Base-by-base conservation (phyloP, 2,797 vertebrate genomes). In the Acrossocheilus fasciatus region DNA sequence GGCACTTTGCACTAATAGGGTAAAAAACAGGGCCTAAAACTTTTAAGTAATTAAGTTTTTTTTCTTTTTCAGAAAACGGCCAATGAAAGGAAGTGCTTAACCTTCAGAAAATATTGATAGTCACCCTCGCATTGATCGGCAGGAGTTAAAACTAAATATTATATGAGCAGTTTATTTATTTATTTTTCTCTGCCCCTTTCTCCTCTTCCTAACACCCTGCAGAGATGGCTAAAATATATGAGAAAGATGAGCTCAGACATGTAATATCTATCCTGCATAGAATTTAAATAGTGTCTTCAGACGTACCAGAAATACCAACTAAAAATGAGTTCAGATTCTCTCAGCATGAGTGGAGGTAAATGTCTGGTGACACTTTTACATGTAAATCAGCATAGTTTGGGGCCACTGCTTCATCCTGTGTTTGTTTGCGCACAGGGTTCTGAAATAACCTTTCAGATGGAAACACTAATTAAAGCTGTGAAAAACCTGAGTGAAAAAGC, bases 391-490 rank as follows among this genome's bases (percentile, higher is more conserved):
- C 12, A 11, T 34, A 64, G 54, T 50, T 50, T 76, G 26, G 18
- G 18, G 54, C 8, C 57, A 64, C 30, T 43, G 43, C 43, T 84
- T 34, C 15, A 34, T 20, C 7, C 66, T 57, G 81, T 59, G 23
- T 59, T 69, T 83, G 81, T 76, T 54, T 45, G 68, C 0, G 0
- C 39, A 75, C 70, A 14, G 11, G 72, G 70, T 81, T 26, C 26
- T 1, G 12, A 64, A 64, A 83, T 74, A 75, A 83, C 30, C 72
- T 83, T 50, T 75, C 54, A 47, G 26, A 83, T 45, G 50, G 69
- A 23, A 36, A 36, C 41, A 81, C 26, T 81, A 83, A 83, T 75
- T 83, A 83, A 75, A 83, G 18, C 26, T 75, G 54, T 83, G 52
- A 82, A 72, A 72, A 82, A 50, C n/a, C 36, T 54, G 47, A 70